Evolutionary conservation across 2,113 vertebrate species (phyloP), one percentile per base, ranked within the genome.

Genomic region (Zosterops japonicus): DNA sequence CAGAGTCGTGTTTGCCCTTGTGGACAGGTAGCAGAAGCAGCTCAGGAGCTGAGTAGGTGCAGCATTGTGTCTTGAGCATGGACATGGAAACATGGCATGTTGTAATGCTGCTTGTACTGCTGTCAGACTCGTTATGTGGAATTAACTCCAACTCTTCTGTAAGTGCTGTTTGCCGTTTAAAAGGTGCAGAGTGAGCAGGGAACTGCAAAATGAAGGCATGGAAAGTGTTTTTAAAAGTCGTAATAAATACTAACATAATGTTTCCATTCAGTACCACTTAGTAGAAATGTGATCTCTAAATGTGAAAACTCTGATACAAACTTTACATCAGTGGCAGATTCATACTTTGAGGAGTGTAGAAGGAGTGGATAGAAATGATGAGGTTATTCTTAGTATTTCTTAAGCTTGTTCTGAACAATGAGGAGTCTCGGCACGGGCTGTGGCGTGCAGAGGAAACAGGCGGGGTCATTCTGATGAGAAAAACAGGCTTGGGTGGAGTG

Each of bases 401-500:
- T 63, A 92, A 92, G 72, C 20, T 25, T 55, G 8, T 90, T 82
- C 65, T 72, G 86, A 90, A 92, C 88, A 92, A 90, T 82, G 88
- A 60, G 47, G 82, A 67, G 2, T 20, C 82, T 80, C 5, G 0
- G 61, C 1, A 0, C 49, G 55, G 79, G 67, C 92, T 85, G 85
- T 33, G 55, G 85, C 2, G 11, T 64, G 76, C 65, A 84, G 79
- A 96, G 96, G 94, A 96, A 97, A 75, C 80, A 94, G 96, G 94
- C 81, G 83, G 93, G 84, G 94, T 63, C 86, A 86, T 71, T 81
- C 83, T 90, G 72, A 94, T 96, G 93, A 93, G 95, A 95, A 96
- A 97, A 96, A 96, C 95, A 95, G 85, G 92, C 83, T 75, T 96
- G 95, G 96, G 88, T 96, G 95, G 93, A 65, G 95, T 92, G 65